Evolutionary conservation across 2,888 invertebrate species (phyloP).

Genomic region (Panorpa germanica): DNA sequence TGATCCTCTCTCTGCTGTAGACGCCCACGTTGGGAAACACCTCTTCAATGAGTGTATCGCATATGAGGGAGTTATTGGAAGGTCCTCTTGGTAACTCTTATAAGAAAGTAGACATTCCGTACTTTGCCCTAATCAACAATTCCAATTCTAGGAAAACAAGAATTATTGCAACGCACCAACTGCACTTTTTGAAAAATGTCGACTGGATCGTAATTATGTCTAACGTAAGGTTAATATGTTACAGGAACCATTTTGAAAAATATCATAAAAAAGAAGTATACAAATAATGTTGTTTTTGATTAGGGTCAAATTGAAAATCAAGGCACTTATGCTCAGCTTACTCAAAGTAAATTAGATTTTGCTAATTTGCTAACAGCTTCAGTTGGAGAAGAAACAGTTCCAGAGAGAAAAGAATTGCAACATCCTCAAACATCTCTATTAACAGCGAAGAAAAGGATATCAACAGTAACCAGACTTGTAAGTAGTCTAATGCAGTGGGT

Average conservation of each 20-base stretch:
- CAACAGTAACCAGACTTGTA: too few species aligned
- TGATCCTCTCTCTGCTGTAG: constrained; percentile 65
- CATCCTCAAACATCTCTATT: too few species aligned
- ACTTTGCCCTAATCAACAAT: too few species aligned
- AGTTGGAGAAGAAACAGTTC: too few species aligned
- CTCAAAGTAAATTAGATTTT: constrained; percentile 28
- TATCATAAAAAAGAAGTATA: too few species aligned
- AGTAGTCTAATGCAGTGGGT: too few species aligned
- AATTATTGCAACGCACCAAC: constrained; percentile 60
- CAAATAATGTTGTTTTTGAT: constrained; percentile 23
- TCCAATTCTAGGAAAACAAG: constrained; percentile 34
- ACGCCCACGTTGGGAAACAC: constrained; percentile 55
- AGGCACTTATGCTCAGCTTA: constrained; percentile 26
- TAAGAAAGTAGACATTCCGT: too few species aligned
- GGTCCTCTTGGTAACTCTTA: too few species aligned
- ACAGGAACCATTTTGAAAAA: too few species aligned
- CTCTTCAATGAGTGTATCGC: constrained; percentile 55
- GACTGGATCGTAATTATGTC: constrained; percentile 41
- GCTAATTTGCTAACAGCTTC: constrained; percentile 29
- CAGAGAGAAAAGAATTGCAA: too few species aligned
- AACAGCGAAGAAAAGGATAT: too few species aligned
- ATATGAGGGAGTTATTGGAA: constrained; percentile 26
- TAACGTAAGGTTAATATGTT: constrained; percentile 29
- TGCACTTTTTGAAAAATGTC: constrained; percentile 45
- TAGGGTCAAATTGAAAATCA: constrained; percentile 27